Conservation (phyloP, 2,888 invertebrate genomes). For the Tinea pellionella region DNA sequence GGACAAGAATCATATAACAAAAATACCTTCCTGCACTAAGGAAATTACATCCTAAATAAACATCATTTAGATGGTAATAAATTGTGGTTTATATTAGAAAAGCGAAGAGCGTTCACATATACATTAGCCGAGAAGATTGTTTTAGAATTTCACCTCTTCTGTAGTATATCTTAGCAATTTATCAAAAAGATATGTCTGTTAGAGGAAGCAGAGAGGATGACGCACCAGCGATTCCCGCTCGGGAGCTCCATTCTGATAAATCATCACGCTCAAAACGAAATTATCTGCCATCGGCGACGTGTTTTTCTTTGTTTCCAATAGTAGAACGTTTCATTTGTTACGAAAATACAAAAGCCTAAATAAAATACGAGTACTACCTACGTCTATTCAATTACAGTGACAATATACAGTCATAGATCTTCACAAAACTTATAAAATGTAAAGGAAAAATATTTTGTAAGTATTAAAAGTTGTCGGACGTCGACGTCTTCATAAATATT, state of each 20-base stretch:
- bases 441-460: conserved; percentile 33
- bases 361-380: not conserved
- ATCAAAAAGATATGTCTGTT: conserved; percentile 48
- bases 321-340: not conserved
- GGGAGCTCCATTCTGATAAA: conserved; percentile 38
- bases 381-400: not conserved
- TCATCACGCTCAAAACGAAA: conserved; percentile 48
- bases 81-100: not conserved
- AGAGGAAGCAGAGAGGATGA: conserved; percentile 41
- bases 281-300: conserved; percentile 40
- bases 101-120: not conserved
- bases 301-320: conserved; percentile 30
- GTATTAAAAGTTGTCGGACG: conserved; percentile 49
- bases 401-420: not conserved
- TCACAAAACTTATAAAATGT: not conserved
- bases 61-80: too few relatives aligned
- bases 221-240: conserved; percentile 34
- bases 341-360: not conserved
- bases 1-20: not conserved
- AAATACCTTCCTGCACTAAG: too few relatives aligned
- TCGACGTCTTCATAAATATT: conserved; percentile 52
- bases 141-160: conserved; percentile 39
- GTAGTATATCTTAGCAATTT: conserved; percentile 45
- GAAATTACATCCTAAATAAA: too few relatives aligned
- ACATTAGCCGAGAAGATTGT: conserved; percentile 18